Evolutionary conservation across 2,888 invertebrate species (phyloP), one percentile per base, ranked within the genome.

Genomic region (Biston stratarius): DNA sequence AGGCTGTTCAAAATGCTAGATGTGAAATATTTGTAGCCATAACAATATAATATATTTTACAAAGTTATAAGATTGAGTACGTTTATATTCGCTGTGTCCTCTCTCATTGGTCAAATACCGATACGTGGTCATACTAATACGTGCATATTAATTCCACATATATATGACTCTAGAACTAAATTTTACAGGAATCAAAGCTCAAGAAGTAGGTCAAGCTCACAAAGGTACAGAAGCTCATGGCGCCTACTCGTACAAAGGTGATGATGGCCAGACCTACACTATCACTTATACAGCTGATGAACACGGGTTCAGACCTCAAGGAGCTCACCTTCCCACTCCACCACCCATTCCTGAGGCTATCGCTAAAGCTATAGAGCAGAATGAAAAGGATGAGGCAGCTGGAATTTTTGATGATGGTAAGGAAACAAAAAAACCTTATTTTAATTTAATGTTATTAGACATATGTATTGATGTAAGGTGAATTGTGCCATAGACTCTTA

Each of bases 291-390:
- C 90, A 0, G 95, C 95, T 61, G 95, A 95, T 71, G 95, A 95
- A 79, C 87, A 95, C 65, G 95, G 95, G 2, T 95, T 95, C 85
- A 87, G 90, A 49, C 90, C 95, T 0, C 84, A 90, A 51, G 95
- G 95, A 0, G 92, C 90, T 0, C 95, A 95, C 74, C 79, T 95
- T 0, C 95, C 95, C 0, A 95, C 95, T 0, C 94, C 95, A 1
- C 95, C 95, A 0, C 95, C 95, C 2, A 89, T 95, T 0, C 95
- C 95, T 6, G 94, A 94, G 53, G 94, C 88, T 8, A 95, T 95
- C 67, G 80, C 91, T 42, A 92, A 91, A 80, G 86, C 91, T 42
- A 74, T 94, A 67, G 93, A 94, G 67, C 85, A 89, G 74, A 94
- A 94, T 45, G 92, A 92, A 5, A 87, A 87, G 60, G 94, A 94